Evolutionary conservation across 2,888 invertebrate genomes (phyloP).

Genomic region (Pantelozetes paolii): DNA sequence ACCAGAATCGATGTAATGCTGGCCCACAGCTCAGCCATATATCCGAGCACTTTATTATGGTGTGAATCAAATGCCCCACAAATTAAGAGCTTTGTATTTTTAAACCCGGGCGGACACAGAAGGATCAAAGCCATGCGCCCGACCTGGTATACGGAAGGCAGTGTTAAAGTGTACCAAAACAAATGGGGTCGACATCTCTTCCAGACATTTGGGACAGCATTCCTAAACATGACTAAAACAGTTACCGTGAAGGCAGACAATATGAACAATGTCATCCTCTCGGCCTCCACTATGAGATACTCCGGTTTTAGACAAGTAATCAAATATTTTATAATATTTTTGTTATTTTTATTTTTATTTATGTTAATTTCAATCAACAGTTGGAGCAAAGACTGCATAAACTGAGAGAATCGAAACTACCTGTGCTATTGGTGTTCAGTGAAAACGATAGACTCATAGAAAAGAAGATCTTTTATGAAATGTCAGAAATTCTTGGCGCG

Average conservation of each 20-base stretch:
- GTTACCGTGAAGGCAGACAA: conserved; percentile 44
- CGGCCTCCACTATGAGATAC: conserved; percentile 45
- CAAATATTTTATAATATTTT: conserved; percentile 18
- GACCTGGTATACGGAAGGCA: conserved; percentile 25
- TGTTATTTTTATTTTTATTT: conserved; percentile 22
- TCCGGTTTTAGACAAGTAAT: conserved; percentile 41
- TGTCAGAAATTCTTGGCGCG: conserved; percentile 44
- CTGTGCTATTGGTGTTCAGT: conserved; percentile 45
- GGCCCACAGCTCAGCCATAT: conserved; percentile 45
- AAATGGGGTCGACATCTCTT: conserved; percentile 39
- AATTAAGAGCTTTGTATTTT: conserved; percentile 44
- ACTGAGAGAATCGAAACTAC: conserved; percentile 38
- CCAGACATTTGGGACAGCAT: conserved; percentile 39
- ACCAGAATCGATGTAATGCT: conserved; percentile 44
- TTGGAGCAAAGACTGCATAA: conserved; percentile 39
- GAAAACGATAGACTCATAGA: conserved; percentile 46
- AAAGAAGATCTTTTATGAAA: conserved; percentile 44
- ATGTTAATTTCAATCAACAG: not conserved
- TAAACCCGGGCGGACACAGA: conserved; percentile 44
- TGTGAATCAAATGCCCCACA: conserved; percentile 30
- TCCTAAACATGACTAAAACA: conserved; percentile 40
- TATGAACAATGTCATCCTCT: conserved; percentile 46
- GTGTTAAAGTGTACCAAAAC: conserved; percentile 40
- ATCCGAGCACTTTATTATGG: conserved; percentile 44
- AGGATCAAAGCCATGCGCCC: conserved; percentile 41